Conservation (phyloP, 2,888 invertebrate species). For the Peribatodes rhomboidaria region DNA sequence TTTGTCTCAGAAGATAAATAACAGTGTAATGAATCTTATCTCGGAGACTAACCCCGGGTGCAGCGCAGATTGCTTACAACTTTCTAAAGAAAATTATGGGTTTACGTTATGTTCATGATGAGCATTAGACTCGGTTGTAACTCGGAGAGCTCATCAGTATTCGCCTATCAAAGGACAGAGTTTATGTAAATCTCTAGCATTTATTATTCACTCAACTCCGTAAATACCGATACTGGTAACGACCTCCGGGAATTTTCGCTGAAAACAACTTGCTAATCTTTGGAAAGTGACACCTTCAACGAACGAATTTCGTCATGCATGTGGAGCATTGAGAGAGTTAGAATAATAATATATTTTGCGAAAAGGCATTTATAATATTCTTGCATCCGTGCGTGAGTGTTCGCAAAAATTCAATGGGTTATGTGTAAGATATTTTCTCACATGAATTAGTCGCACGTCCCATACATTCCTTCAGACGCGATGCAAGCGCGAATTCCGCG, state of each 20-base stretch:
- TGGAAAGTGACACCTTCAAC: constrained; percentile 52
- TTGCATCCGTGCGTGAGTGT: constrained; percentile 44
- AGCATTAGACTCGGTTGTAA: constrained; percentile 28
- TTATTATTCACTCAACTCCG: constrained; percentile 67
- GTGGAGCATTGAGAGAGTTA: constrained; percentile 38
- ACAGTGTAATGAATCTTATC: constrained; percentile 50
- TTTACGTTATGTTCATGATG: constrained; percentile 61
- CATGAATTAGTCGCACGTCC: constrained; percentile 75
- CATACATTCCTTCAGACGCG: constrained; percentile 69
- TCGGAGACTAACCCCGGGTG: constrained; percentile 49
- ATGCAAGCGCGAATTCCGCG: constrained; percentile 59
- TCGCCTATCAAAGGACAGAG: constrained; percentile 69
- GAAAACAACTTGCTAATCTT: constrained; percentile 70
- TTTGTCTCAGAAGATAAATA: constrained; percentile 44
- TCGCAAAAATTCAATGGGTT: constrained; percentile 66
- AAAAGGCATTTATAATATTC: constrained; percentile 57
- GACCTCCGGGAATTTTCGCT: constrained; percentile 58
- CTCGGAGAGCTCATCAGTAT: constrained; percentile 65
- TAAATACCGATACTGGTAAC: constrained; percentile 59
- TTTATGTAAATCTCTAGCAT: constrained; percentile 74
- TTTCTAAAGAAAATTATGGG: constrained; percentile 67
- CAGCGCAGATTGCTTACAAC: constrained; percentile 52
- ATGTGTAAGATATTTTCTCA: constrained; percentile 70
- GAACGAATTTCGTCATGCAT: too few species aligned
- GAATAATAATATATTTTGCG: constrained; percentile 55